These are phyloP conservation scores for Nylanderia fulva DNA, from an alignment of 1,140 invertebrate species.

Conservation along the genomic window DNA sequence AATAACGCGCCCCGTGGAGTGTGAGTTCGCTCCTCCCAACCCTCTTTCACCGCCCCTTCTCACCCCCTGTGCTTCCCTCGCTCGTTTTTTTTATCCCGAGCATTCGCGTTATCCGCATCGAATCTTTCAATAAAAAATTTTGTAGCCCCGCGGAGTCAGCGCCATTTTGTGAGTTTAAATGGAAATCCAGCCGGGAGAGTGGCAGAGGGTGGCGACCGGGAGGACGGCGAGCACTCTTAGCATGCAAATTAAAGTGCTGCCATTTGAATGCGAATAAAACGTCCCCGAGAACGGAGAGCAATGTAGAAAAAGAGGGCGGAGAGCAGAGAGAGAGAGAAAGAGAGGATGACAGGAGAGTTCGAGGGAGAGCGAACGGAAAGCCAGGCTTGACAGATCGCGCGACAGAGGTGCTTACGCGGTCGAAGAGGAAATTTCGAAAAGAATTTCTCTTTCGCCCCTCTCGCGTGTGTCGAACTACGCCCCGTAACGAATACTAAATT, in stretches of 20 bases:
- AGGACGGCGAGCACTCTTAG: slow-evolving; percentile 82
- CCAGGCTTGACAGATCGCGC: slow-evolving; percentile 80
- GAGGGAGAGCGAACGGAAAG: slow-evolving; percentile 63
- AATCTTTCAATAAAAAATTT: slow-evolving; percentile 87
- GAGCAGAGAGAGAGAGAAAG: slow-evolving; percentile 42
- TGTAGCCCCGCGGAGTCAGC: slow-evolving; percentile 84
- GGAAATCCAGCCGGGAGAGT: slow-evolving; percentile 82
- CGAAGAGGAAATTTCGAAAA: slow-evolving; percentile 75
- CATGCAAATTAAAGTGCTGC: slow-evolving; percentile 86
- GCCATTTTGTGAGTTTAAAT: slow-evolving; percentile 87
- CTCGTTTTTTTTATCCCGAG: slow-evolving; percentile 55
- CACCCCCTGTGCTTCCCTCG: slow-evolving; percentile 23
- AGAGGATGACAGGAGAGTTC: slow-evolving; percentile 18
- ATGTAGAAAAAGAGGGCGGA: slow-evolving; percentile 50
- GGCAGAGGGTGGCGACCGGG: slow-evolving; percentile 74
- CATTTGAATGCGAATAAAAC: slow-evolving; percentile 86
- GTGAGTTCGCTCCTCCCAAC: slow-evolving; percentile 61
- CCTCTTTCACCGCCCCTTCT: slow-evolving; percentile 47
- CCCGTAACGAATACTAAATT: slow-evolving; percentile 64
- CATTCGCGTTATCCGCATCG: slow-evolving; percentile 82
- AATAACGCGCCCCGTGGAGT: slow-evolving; percentile 77
- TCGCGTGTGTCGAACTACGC: slow-evolving; percentile 37
- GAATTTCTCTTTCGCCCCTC: slow-evolving; percentile 64
- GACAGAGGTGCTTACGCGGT: slow-evolving; percentile 80
- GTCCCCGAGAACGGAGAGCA: slow-evolving; percentile 74